Evolutionary conservation across 92 coral and sea anemone genomes (phyloP), one percentile per base, ranked within the genome.

Genomic region (Porites cylindrica): DNA sequence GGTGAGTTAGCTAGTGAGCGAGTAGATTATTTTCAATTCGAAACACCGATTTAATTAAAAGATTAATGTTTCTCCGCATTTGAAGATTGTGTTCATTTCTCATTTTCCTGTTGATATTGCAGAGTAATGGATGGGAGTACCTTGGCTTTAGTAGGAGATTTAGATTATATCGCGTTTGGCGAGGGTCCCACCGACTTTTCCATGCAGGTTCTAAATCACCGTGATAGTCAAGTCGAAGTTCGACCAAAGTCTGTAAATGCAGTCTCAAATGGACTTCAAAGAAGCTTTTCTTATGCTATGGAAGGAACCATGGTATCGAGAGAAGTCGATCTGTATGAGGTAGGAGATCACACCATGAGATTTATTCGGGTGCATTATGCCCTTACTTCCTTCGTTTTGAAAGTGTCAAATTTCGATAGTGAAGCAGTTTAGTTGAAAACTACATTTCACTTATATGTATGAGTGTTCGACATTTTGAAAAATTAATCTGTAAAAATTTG

Each of bases 251-350:
- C 86, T n/a, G 86, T 38, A 38, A 38, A 38, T 38, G 47, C 47
- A 38, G 47, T 56, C 7, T 70, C 86, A 4, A 1, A 56, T 12
- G 86, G 86, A 43, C 80, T 91, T 1, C 67, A 81, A 61, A 56
- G 92, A 76, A 88, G 92, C 63, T 84, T 91, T 52, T 91, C 92
- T 7, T 84, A 85, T 20, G 76, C 90, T 23, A 84, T 88, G 67
- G 92, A 91, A 56, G 83, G 94, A 85, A 88, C 80, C 58, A n/a
- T 43, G 50, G 19, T 20, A 23, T 16, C 86, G 1, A n/a, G 6
- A n/a, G 21, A 63, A 43, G 71, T 82, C 69, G 86, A 82, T 71
- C 18, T 82, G 26, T 82, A 26, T 38, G 70, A 82, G 86, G 86
- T 82, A 16, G 71, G 68, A 20, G n/a, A 51, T 14, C 61, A 56